These are phyloP conservation scores for Donacobius atricapilla DNA, from an alignment of 2,113 vertebrate genomes.

Conservation along the genomic window DNA sequence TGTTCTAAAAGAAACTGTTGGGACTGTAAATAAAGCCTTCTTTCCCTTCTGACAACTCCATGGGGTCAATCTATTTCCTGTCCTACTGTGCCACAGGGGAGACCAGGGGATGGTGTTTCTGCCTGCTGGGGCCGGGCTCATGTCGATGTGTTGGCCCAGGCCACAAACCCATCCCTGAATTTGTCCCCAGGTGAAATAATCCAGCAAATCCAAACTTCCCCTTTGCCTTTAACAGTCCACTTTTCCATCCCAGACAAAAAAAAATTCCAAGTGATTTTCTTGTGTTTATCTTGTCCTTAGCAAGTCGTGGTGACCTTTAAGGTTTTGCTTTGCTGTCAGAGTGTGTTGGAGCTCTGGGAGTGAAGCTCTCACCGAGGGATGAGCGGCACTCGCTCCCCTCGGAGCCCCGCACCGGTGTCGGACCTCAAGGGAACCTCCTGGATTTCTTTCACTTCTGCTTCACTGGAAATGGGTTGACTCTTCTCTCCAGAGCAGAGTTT, in stretches of 20 bases:
- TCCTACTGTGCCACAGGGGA: too few species aligned
- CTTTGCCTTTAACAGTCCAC: background rate
- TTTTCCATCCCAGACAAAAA: constrained; percentile 10
- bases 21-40: too few species aligned
- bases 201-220: constrained; percentile 10
- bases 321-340: constrained; percentile 79
- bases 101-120: background rate
- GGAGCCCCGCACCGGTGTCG: background rate
- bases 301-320: constrained; percentile 81
- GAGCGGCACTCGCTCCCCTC: constrained; percentile 69
- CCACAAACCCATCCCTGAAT: background rate
- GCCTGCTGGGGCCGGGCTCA: background rate
- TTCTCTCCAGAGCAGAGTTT: constrained; percentile 68
- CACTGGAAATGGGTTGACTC: constrained; percentile 64
- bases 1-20: too few species aligned
- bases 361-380: constrained; percentile 74
- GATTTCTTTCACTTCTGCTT: constrained; percentile 73
- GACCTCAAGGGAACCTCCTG: constrained; percentile 63
- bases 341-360: constrained; percentile 73
- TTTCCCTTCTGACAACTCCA: too few species aligned
- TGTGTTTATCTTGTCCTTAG: constrained; percentile 73
- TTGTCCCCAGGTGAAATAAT: background rate
- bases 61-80: too few species aligned
- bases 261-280: constrained; percentile 71
- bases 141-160: background rate